A percentile compares a stretch with the other conserved stretches of the same genome.
These are phyloP conservation scores for Brachyptera risi DNA, from an alignment of 2,888 invertebrate genomes.

Conservation along the genomic window DNA sequence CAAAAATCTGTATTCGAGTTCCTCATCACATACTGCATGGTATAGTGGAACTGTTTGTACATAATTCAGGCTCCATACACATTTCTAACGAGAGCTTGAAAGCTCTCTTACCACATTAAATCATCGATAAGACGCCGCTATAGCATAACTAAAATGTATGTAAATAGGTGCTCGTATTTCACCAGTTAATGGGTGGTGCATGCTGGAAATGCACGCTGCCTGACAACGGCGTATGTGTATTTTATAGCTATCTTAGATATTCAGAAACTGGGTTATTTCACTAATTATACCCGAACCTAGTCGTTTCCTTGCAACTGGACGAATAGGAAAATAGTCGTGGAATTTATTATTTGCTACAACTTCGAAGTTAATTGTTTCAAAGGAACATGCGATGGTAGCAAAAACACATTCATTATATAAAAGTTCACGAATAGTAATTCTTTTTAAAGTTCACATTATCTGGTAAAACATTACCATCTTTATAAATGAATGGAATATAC, in stretches of 20 bases:
- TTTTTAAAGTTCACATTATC: no score
- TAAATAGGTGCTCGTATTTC: conserved; percentile 17
- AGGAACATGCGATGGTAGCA: not conserved
- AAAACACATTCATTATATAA: no score
- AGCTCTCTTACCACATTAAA: conserved; percentile 17
- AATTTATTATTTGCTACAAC: conserved; percentile 8
- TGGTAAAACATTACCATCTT: no score
- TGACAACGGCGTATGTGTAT: conserved; percentile 11
- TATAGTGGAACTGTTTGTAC: no score
- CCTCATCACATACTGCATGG: no score
- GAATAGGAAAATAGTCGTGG: conserved; percentile 12
- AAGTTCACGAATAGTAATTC: no score
- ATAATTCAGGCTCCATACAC: no score
- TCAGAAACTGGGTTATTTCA: conserved; percentile 20
- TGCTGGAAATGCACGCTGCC: conserved; percentile 3
- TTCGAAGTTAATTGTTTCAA: conserved; percentile 2
- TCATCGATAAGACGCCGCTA: conserved; percentile 5
- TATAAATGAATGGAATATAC: no score
- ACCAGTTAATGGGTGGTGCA: conserved; percentile 13
- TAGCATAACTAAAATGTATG: conserved; percentile 13
- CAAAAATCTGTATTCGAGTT: no score
- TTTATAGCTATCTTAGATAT: conserved; percentile 18
- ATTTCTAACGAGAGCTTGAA: not conserved
- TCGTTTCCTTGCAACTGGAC: conserved; percentile 1
- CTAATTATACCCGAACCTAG: conserved; percentile 12